Evolutionary conservation across 2,797 vertebrate species (phyloP).

Genomic region (Sarcophilus harrisii): DNA sequence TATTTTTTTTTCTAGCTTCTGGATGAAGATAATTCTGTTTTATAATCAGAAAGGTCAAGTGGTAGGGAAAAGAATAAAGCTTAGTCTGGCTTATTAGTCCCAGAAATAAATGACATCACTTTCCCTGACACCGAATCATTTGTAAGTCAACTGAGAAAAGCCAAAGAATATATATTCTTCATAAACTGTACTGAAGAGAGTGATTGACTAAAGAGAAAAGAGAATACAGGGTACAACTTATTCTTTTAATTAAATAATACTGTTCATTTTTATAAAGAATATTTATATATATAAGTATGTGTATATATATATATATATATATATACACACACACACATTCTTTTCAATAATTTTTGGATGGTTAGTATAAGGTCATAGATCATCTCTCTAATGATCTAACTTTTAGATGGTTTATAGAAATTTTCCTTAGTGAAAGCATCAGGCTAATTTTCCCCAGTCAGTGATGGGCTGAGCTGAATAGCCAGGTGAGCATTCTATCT

Average conservation of each 20-base stretch:
- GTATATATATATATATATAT: too few relatives aligned
- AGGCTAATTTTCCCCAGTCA: background rate
- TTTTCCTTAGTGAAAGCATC: background rate
- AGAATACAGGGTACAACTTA: background rate
- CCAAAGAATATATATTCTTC: background rate
- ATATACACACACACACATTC: background rate
- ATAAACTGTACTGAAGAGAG: background rate
- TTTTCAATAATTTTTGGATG: background rate
- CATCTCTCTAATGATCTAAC: background rate
- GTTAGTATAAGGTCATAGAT: background rate
- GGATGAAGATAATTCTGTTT: slow-evolving; percentile 8
- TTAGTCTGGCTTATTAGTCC: background rate
- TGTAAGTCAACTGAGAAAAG: slow-evolving; percentile 4
- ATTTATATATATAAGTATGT: background rate
- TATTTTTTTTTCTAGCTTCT: background rate
- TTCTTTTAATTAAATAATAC: background rate
- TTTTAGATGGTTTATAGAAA: background rate
- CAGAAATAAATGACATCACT: background rate
- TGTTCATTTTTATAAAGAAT: background rate
- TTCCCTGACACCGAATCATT: slow-evolving; percentile 21
- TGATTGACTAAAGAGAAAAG: background rate
- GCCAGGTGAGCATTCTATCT: background rate
- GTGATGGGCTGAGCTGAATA: background rate
- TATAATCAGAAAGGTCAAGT: background rate
- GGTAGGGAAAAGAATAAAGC: background rate